Percentiles rank a stretch among this genome's conserved stretches.
These are phyloP conservation scores for Antrozous pallidus DNA, from an alignment of 2,797 vertebrate genomes.

Conservation along the genomic window DNA sequence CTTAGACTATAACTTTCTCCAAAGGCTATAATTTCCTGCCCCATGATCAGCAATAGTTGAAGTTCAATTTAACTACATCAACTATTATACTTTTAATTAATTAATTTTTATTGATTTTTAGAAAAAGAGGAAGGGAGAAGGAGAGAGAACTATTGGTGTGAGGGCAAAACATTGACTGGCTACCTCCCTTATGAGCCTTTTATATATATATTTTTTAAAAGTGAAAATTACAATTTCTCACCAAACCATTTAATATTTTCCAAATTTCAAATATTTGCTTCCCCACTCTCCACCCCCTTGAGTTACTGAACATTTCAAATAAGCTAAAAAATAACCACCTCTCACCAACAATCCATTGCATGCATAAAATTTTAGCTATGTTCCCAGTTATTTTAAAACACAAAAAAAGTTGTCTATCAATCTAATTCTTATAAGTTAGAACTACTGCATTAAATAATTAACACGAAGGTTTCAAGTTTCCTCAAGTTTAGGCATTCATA, in stretches of 20 bases:
- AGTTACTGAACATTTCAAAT: conserved; percentile 59
- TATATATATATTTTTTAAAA: too few species aligned
- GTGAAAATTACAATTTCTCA: conserved; percentile 67
- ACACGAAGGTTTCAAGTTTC: conserved; percentile 85
- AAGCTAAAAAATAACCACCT: conserved; percentile 62
- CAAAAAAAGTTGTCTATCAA: conserved; percentile 72
- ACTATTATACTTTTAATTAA: conserved; percentile 58
- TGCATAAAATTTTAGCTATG: conserved; percentile 73
- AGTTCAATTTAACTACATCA: conserved; percentile 70
- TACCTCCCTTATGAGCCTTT: conserved; percentile 44
- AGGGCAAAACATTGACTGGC: too few species aligned
- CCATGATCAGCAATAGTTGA: conserved; percentile 55
- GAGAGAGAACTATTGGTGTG: too few species aligned
- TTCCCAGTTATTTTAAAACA: conserved; percentile 70
- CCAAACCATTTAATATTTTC: conserved; percentile 63
- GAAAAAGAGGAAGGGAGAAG: too few species aligned
- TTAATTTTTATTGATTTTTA: too few species aligned
- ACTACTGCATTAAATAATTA: conserved; percentile 79
- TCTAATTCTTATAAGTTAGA: conserved; percentile 73
- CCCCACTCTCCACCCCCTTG: background rate
- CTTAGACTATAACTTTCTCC: conserved; percentile 70
- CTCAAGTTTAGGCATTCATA: conserved; percentile 86
- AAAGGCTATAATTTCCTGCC: conserved; percentile 54
- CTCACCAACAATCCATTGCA: conserved; percentile 72
- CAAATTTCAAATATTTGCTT: conserved; percentile 71